These are phyloP conservation scores for Mastomys natalensis DNA, from an alignment of 2,113 vertebrate species.

Conservation along the genomic window DNA sequence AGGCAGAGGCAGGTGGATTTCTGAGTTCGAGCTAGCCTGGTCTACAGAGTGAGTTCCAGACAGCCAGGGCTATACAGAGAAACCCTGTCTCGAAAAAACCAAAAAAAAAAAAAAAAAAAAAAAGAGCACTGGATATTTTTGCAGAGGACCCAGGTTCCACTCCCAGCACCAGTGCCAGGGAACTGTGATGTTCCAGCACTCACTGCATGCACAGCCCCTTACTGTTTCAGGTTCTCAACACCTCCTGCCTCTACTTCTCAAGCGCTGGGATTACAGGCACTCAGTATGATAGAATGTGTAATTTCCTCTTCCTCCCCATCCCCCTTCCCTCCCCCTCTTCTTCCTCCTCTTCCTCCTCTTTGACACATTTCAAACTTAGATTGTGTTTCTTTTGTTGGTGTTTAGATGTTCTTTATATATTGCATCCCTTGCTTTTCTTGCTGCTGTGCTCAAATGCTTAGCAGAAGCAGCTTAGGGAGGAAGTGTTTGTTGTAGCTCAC, in stretches of 20 bases:
- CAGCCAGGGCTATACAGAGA: too few relatives aligned
- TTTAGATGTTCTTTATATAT: background rate
- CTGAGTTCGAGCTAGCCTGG: too few relatives aligned
- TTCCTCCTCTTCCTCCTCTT: background rate
- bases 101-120: too few relatives aligned
- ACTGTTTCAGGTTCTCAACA: background rate
- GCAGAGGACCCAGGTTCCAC: background rate
- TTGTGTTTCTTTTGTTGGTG: background rate
- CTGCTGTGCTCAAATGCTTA: background rate
- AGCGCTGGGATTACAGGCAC: background rate
- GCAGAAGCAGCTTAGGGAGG: background rate
- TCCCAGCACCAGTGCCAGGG: background rate
- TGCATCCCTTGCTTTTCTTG: background rate
- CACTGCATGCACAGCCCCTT: background rate
- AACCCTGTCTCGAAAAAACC: too few relatives aligned
- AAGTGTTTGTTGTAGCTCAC: background rate
- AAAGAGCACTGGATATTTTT: background rate
- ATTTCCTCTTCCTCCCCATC: too few relatives aligned
- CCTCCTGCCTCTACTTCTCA: background rate
- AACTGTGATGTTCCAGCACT: background rate
- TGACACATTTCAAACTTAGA: background rate
- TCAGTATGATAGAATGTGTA: background rate
- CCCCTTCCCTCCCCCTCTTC: too few relatives aligned
- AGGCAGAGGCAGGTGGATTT: too few relatives aligned
- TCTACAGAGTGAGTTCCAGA: too few relatives aligned